Percentiles rank a stretch among this genome's conserved stretches.
phyloP scores from a whole-genome alignment of 2,797 vertebrate species.

The Knipowitschia caucasica region DNA sequence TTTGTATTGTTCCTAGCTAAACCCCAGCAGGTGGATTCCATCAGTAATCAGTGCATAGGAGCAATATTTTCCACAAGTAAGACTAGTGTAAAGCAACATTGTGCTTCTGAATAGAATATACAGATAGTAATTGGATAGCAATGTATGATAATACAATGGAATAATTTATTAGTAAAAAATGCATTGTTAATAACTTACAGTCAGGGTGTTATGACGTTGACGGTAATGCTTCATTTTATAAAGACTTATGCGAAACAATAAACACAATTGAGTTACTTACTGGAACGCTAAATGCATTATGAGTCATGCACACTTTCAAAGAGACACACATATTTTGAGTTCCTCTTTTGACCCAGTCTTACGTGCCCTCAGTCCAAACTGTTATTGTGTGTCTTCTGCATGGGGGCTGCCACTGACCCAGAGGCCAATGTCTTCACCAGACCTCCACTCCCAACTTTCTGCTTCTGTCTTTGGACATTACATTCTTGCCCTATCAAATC shows the following conservation, averaged over 20 bases:
- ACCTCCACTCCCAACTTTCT: constrained; percentile 30
- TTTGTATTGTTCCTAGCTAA: too few species aligned
- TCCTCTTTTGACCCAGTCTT: constrained; percentile 17
- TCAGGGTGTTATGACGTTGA: neutral
- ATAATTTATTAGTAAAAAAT: neutral
- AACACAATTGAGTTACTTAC: constrained; percentile 39
- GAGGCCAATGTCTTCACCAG: constrained; percentile 85
- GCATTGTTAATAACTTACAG: neutral
- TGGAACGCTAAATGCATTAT: constrained; percentile 15
- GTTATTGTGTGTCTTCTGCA: constrained; percentile 32
- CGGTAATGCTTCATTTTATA: neutral
- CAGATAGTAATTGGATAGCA: too few species aligned
- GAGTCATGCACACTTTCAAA: constrained; percentile 21
- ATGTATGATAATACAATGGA: neutral
- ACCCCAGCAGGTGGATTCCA: too few species aligned
- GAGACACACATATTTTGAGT: constrained; percentile 24
- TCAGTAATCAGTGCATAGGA: too few species aligned
- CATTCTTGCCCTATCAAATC: constrained; percentile 49
- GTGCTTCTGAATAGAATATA: too few species aligned
- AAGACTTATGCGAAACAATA: constrained; percentile 7
- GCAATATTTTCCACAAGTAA: too few species aligned
- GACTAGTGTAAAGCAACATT: too few species aligned
- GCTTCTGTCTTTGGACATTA: constrained; percentile 32
- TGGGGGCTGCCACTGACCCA: constrained; percentile 53
- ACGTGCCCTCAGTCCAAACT: constrained; percentile 18